These are phyloP conservation scores for Himalopsyche japonica DNA, from an alignment of 2,888 invertebrate genomes.

Conservation along the genomic window DNA sequence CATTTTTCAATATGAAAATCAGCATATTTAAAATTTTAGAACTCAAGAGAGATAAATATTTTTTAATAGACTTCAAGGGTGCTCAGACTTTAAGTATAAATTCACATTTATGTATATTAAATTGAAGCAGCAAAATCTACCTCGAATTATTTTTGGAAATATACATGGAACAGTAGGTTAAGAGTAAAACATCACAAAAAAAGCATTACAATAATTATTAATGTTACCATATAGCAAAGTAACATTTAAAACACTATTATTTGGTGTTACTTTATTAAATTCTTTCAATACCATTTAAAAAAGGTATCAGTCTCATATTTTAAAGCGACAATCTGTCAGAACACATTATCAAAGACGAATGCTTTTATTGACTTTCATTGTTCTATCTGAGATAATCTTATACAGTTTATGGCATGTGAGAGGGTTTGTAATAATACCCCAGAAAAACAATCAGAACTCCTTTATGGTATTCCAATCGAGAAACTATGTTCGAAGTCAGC, in stretches of 20 bases:
- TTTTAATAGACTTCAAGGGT: too few relatives aligned
- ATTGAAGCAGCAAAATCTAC: neutral
- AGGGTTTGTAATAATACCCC: neutral
- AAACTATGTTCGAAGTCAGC: too few relatives aligned
- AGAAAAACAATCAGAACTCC: neutral
- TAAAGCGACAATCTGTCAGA: neutral
- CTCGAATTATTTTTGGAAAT: neutral
- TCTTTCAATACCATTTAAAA: neutral
- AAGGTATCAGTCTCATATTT: neutral
- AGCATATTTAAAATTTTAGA: too few relatives aligned
- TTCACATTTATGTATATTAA: too few relatives aligned
- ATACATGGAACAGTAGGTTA: neutral
- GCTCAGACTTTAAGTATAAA: too few relatives aligned
- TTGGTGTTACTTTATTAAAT: neutral
- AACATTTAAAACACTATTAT: neutral
- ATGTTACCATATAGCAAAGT: neutral
- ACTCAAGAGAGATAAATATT: too few relatives aligned
- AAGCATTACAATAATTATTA: neutral
- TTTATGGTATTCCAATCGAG: neutral
- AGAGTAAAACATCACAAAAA: neutral
- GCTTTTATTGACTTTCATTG: neutral
- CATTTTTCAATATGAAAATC: too few relatives aligned
- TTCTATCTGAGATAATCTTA: neutral
- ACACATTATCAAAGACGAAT: conserved; percentile 1
- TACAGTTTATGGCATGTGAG: neutral